phyloP scores from a whole-genome alignment of 2,888 invertebrate species.

The Drosophila differens region DNA sequence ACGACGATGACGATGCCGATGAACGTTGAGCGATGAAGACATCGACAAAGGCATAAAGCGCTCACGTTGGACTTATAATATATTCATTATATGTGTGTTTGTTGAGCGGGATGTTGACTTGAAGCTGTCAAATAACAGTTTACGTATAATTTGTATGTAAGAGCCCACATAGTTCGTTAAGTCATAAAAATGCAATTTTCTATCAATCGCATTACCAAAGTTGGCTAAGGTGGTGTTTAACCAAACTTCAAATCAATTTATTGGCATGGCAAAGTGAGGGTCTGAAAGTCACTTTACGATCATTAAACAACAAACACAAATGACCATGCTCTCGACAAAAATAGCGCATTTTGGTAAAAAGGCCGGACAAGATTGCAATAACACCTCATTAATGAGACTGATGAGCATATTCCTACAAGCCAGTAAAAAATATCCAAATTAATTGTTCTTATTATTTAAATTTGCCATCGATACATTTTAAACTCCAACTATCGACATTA shows the following conservation, averaged over 20 bases:
- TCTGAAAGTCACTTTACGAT: neutral
- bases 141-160: constrained; percentile 20
- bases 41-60: constrained; percentile 41
- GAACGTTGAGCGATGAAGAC: constrained; percentile 32
- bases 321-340: neutral
- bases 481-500: neutral
- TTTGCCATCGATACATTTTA: neutral
- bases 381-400: neutral
- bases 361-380: neutral
- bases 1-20: constrained; percentile 18
- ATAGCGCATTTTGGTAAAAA: neutral
- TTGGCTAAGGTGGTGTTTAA: neutral
- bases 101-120: neutral
- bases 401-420: neutral
- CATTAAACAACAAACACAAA: neutral
- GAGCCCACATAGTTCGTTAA: constrained; percentile 9
- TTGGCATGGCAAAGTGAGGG: neutral
- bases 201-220: constrained; percentile 1
- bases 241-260: neutral
- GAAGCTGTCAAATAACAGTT: constrained; percentile 23
- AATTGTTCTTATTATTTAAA: neutral
- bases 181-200: constrained; percentile 11
- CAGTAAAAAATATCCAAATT: neutral
- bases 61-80: constrained; percentile 51
- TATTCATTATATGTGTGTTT: constrained; percentile 50